A percentile compares a stretch with the other conserved stretches of the same genome.
These are phyloP conservation scores for Lampris incognitus DNA, from an alignment of 2,113 vertebrate species.

Conservation along the genomic window DNA sequence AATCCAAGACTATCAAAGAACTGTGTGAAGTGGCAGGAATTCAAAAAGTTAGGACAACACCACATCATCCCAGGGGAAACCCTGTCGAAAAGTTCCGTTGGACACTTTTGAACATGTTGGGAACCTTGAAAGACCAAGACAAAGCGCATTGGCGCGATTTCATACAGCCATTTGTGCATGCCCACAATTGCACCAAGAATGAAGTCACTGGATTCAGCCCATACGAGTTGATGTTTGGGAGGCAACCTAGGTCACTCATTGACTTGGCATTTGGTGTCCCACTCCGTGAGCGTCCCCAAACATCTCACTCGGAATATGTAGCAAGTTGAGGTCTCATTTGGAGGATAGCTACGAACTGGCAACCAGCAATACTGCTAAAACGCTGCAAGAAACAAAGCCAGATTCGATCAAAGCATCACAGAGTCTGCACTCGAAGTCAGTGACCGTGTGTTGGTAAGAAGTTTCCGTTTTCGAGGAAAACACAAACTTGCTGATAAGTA, in stretches of 20 bases:
- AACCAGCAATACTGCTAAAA: slow-evolving; percentile 7
- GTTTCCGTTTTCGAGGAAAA: slow-evolving; percentile 14
- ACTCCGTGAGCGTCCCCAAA: not conserved
- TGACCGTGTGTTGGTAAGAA: slow-evolving; percentile 23
- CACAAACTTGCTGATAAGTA: slow-evolving; percentile 27
- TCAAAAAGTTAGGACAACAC: not conserved
- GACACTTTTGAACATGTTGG: slow-evolving; percentile 26
- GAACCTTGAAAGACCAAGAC: slow-evolving; percentile 9
- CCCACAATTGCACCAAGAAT: slow-evolving; percentile 39
- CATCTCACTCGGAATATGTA: slow-evolving; percentile 25
- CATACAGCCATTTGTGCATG: slow-evolving; percentile 19
- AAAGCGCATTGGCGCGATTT: slow-evolving; percentile 14
- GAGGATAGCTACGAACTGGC: slow-evolving; percentile 23
- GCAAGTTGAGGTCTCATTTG: not conserved
- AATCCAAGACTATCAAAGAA: slow-evolving; percentile 9
- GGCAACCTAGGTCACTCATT: slow-evolving; percentile 17
- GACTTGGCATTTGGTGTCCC: slow-evolving; percentile 21
- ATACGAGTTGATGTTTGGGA: slow-evolving; percentile 42
- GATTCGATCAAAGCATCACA: slow-evolving; percentile 15
- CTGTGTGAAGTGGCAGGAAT: slow-evolving; percentile 1
- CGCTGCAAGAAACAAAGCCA: slow-evolving; percentile 13
- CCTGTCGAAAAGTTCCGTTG: not conserved
- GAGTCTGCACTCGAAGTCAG: slow-evolving; percentile 10
- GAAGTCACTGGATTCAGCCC: slow-evolving; percentile 25
- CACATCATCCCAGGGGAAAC: slow-evolving; percentile 13